Evolutionary conservation across 2,888 invertebrate species (phyloP).

Genomic region (Allolobophora icterica): DNA sequence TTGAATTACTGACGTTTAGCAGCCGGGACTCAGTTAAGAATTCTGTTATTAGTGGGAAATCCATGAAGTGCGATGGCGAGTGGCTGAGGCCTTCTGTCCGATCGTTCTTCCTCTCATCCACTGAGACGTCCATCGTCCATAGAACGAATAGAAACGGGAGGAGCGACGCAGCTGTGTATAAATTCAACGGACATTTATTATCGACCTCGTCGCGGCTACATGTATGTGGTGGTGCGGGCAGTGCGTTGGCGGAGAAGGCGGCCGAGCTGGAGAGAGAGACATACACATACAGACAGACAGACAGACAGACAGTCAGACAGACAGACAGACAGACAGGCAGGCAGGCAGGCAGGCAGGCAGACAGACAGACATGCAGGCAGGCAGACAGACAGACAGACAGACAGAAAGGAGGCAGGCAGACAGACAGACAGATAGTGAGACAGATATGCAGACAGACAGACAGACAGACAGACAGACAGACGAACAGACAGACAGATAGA

Average conservation of each 20-base stretch:
- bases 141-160: not conserved
- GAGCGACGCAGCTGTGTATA: not conserved
- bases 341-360: not conserved
- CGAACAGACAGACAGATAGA: too few species aligned
- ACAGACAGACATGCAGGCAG: not conserved
- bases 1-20: not conserved
- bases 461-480: not conserved
- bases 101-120: not conserved
- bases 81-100: not conserved
- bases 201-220: not conserved
- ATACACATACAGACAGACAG: not conserved
- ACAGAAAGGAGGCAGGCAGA: too few species aligned
- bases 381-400: too few species aligned
- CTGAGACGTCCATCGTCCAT: not conserved
- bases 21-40: not conserved
- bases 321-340: too few species aligned
- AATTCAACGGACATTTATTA: conserved; percentile 1
- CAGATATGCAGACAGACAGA: not conserved
- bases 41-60: not conserved
- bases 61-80: not conserved
- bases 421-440: too few species aligned
- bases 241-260: not conserved
- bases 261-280: not conserved
- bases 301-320: too few species aligned
- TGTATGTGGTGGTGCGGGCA: not conserved